Evolutionary conservation across 2,888 invertebrate species (phyloP).

Genomic region (Cyaniris semiargus): DNA sequence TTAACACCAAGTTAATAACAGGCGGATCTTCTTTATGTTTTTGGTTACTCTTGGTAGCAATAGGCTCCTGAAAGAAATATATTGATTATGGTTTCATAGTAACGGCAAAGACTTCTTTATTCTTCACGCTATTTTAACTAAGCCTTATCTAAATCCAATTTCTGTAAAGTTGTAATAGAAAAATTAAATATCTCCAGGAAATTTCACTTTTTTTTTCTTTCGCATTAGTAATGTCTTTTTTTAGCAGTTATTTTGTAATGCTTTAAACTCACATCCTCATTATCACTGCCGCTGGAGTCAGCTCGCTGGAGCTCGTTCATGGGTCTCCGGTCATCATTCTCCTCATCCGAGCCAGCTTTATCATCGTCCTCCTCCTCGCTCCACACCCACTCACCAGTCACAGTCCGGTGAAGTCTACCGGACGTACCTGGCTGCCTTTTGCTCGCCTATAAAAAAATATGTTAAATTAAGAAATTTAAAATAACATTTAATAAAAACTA

Average conservation of each 20-base stretch:
- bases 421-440: constrained; percentile 81
- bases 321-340: constrained; percentile 67
- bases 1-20: constrained; percentile 88
- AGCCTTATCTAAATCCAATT: too few relatives aligned
- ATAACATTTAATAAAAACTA: too few relatives aligned
- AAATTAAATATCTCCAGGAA: too few relatives aligned
- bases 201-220: too few relatives aligned
- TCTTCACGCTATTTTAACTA: too few relatives aligned
- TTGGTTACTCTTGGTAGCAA: constrained; percentile 33
- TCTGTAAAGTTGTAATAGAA: too few relatives aligned
- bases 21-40: constrained; percentile 46
- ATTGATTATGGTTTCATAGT: constrained; percentile 15
- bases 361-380: constrained; percentile 88
- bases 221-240: too few relatives aligned
- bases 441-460: constrained; percentile 52
- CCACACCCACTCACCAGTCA: constrained; percentile 98
- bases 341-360: constrained; percentile 48
- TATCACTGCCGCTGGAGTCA: constrained; percentile 80
- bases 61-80: constrained; percentile 41
- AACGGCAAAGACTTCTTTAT: not conserved
- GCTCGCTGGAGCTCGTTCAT: constrained; percentile 78
- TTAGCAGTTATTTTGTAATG: too few relatives aligned
- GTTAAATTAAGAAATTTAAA: not conserved
- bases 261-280: constrained; percentile 63
- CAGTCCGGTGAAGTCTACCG: constrained; percentile 91